Evolutionary conservation across 2,113 vertebrate species (phyloP).

Genomic region (Ranitomeya imitator): DNA sequence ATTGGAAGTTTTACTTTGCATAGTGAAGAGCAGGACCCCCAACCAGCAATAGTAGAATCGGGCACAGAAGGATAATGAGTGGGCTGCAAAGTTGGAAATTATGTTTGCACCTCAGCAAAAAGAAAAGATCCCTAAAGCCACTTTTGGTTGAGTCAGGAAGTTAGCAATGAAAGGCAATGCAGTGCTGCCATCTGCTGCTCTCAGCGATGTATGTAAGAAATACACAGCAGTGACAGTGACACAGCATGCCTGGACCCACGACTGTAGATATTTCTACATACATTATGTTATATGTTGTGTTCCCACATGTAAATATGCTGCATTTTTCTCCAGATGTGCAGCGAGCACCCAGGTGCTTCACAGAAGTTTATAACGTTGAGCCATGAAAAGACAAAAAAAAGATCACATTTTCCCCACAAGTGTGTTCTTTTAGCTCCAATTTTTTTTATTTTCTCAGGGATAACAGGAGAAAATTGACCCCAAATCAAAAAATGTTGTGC

Average conservation of each 20-base stretch:
- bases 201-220: too few species aligned
- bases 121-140: background rate
- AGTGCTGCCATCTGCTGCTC: constrained; percentile 15
- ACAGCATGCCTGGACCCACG: background rate
- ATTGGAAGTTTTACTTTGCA: background rate
- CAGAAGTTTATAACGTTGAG: too few species aligned
- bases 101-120: background rate
- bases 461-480: too few species aligned
- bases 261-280: background rate
- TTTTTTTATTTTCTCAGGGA: too few species aligned
- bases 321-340: too few species aligned
- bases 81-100: background rate
- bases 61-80: background rate
- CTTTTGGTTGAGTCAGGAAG: background rate
- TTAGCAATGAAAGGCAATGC: background rate
- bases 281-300: too few species aligned
- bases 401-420: too few species aligned
- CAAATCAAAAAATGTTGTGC: too few species aligned
- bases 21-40: background rate
- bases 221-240: background rate
- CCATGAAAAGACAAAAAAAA: too few species aligned
- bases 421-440: too few species aligned
- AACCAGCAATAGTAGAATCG: background rate
- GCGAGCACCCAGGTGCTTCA: too few species aligned
- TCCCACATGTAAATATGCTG: too few species aligned